Evolutionary conservation across 2,113 vertebrate genomes (phyloP).

Genomic region (Macaca nemestrina): DNA sequence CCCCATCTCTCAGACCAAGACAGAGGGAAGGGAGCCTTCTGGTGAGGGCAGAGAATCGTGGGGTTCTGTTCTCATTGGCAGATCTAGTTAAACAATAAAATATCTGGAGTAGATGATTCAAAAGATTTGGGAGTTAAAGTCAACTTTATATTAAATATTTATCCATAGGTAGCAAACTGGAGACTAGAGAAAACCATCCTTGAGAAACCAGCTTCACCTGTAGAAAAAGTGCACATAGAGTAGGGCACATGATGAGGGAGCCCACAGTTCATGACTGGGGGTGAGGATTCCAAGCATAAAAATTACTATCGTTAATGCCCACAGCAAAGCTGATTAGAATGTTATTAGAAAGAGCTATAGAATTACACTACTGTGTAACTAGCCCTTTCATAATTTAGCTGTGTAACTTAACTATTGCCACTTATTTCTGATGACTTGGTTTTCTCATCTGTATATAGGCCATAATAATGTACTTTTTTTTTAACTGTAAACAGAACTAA

Average conservation of each 20-base stretch:
- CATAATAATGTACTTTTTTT: not conserved
- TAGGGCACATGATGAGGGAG: fast-evolving
- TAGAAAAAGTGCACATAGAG: not conserved
- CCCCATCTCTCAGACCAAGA: not conserved
- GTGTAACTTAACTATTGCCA: not conserved
- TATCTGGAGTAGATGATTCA: not conserved
- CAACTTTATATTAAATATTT: not conserved
- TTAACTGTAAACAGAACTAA: not conserved
- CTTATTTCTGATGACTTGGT: not conserved
- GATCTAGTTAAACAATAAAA: not conserved
- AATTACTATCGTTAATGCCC: not conserved
- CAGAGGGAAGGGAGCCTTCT: not conserved
- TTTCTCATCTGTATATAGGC: not conserved
- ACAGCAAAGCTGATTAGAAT: not conserved
- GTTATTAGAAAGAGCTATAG: not conserved
- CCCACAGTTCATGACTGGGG: fast-evolving
- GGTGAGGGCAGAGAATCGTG: not conserved
- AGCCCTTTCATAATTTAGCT: not conserved
- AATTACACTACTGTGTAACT: not conserved
- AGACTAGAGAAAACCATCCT: not conserved
- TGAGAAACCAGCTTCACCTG: not conserved
- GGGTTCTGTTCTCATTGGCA: not conserved
- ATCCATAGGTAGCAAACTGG: not conserved
- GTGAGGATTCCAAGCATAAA: not conserved
- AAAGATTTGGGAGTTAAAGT: not conserved